phyloP scores from a whole-genome alignment of 2,888 invertebrate genomes.

The Chouioia cunea region DNA sequence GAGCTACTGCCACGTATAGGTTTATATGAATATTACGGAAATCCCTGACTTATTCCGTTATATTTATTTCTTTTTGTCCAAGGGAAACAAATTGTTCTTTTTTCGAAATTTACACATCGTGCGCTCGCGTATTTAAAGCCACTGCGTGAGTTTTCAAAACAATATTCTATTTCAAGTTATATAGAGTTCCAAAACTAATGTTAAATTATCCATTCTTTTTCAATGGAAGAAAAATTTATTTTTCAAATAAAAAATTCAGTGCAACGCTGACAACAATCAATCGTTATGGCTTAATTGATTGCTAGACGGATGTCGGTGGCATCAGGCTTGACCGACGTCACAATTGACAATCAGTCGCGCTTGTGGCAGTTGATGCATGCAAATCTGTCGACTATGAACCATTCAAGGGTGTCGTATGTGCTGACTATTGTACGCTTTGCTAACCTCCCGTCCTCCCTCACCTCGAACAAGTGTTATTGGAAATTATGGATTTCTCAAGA shows the following conservation, averaged over 20 bases:
- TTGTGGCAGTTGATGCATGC: constrained; percentile 67
- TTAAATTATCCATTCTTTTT: too few species aligned
- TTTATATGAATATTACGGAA: constrained; percentile 22
- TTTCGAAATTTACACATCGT: too few species aligned
- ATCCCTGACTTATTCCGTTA: not conserved
- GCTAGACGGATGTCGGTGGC: constrained; percentile 54
- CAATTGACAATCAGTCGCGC: constrained; percentile 68
- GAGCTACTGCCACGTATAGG: constrained; percentile 23
- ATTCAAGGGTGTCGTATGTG: not conserved
- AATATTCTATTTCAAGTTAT: constrained; percentile 30
- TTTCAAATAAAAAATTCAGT: constrained; percentile 4
- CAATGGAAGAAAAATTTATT: not conserved
- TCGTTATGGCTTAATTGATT: constrained; percentile 65
- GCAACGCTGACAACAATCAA: constrained; percentile 58
- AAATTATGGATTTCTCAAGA: constrained; percentile 39
- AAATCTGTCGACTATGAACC: constrained; percentile 57
- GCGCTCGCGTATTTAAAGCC: constrained; percentile 19
- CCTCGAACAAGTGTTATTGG: not conserved
- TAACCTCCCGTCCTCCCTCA: not conserved
- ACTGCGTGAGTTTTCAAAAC: constrained; percentile 21
- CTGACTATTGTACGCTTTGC: not conserved
- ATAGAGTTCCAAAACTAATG: not conserved
- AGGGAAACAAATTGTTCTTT: too few species aligned
- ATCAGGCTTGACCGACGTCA: constrained; percentile 63
- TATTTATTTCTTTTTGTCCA: too few species aligned